A percentile compares a stretch with the other conserved stretches of the same genome.
These are phyloP conservation scores for Polyploca ridens DNA, from an alignment of 2,888 invertebrate species.

Conservation along the genomic window DNA sequence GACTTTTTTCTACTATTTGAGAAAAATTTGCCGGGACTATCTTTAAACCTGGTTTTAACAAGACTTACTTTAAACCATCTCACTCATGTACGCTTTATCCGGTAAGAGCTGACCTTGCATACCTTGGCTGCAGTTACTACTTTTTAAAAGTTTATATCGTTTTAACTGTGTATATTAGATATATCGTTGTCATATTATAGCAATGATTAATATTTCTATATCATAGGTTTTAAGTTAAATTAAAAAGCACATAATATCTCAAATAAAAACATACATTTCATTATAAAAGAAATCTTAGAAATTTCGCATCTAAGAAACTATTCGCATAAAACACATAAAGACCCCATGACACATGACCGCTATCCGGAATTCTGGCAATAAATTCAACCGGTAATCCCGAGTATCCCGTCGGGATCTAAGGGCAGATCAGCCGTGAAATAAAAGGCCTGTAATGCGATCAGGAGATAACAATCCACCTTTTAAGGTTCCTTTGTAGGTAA, in stretches of 20 bases:
- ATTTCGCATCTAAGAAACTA: slow-evolving; percentile 1
- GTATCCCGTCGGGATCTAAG: slow-evolving; percentile 3
- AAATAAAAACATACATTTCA: not conserved
- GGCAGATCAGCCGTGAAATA: slow-evolving; percentile 1
- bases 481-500: not conserved
- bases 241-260: too few relatives aligned
- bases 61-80: too few relatives aligned
- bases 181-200: too few relatives aligned
- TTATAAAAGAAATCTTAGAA: not conserved
- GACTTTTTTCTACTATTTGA: not conserved
- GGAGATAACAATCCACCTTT: slow-evolving; percentile 6
- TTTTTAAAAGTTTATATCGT: too few relatives aligned
- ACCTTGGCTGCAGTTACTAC: too few relatives aligned
- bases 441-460: slow-evolving; percentile 3
- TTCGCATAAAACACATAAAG: not conserved
- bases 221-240: too few relatives aligned
- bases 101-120: too few relatives aligned
- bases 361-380: slow-evolving; percentile 1
- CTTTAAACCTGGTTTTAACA: too few relatives aligned
- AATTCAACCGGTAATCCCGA: not conserved
- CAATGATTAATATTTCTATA: too few relatives aligned
- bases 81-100: too few relatives aligned
- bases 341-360: not conserved
- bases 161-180: too few relatives aligned
- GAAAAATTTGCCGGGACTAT: too few relatives aligned